Conservation (phyloP, 1,140 invertebrate species). For the Drosophila pectinifera region DNA sequence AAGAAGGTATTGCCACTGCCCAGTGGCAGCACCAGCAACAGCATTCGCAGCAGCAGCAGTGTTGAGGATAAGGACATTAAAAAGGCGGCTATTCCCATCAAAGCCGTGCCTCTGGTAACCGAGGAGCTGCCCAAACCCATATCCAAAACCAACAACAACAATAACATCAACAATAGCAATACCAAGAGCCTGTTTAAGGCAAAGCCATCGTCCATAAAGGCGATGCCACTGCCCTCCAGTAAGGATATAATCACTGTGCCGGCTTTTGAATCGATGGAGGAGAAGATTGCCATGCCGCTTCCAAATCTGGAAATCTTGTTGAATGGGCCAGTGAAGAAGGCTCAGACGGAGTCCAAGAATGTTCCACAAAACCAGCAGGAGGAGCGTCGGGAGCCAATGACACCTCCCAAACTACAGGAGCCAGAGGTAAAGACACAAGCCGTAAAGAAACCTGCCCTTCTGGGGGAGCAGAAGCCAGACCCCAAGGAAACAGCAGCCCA, state of each 20-base stretch:
- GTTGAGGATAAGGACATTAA: slow-evolving; percentile 1
- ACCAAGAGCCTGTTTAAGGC: slow-evolving; percentile 22
- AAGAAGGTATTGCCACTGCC: slow-evolving; percentile 13
- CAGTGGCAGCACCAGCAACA: not conserved
- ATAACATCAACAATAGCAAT: slow-evolving; percentile 7
- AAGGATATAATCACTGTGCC: slow-evolving; percentile 3
- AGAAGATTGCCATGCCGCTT: not conserved
- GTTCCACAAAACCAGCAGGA: not conserved
- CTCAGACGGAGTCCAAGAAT: not conserved
- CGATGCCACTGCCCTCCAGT: slow-evolving; percentile 11
- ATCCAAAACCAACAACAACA: slow-evolving; percentile 13
- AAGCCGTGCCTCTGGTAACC: slow-evolving; percentile 2
- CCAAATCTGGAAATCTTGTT: not conserved
- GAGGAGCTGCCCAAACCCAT: slow-evolving; percentile 9
- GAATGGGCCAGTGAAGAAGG: not conserved
- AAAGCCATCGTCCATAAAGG: slow-evolving; percentile 14
- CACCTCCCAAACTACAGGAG: not conserved
- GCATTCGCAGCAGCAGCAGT: not conserved
- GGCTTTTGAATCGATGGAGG: slow-evolving; percentile 9
- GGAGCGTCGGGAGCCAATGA: not conserved
- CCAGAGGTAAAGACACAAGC: not conserved
- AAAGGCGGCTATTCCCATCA: slow-evolving; percentile 2
- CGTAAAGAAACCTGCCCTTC: not conserved
- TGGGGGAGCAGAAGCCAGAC: not conserved
- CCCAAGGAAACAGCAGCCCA: not conserved